phyloP scores from a whole-genome alignment of 2,888 invertebrate genomes.

The Lycocerus yunnanus region DNA sequence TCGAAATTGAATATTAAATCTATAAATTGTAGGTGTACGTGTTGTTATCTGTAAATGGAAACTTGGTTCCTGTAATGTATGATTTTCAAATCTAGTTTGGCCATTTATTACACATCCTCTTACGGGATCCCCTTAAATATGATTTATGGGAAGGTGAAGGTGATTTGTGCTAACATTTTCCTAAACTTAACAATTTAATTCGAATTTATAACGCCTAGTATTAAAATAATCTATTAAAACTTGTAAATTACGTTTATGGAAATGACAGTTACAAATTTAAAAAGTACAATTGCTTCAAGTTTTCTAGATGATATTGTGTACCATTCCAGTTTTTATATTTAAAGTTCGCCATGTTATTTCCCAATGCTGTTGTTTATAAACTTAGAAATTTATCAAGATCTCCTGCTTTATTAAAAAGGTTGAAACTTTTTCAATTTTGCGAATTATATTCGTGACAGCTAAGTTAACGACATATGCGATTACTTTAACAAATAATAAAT shows the following conservation, averaged over 20 bases:
- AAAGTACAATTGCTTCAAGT: not conserved
- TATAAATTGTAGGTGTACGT: conserved; percentile 6
- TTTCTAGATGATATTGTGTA: conserved; percentile 5
- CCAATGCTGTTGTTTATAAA: conserved; percentile 23
- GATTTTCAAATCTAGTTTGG: conserved; percentile 6
- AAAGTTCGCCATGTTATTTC: conserved; percentile 15
- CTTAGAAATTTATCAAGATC: conserved; percentile 18
- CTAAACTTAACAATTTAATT: not conserved
- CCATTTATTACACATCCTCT: conserved; percentile 2
- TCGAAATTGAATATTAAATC: not conserved
- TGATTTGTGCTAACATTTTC: not conserved
- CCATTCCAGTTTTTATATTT: conserved; percentile 15
- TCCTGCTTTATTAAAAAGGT: conserved; percentile 22
- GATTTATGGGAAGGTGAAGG: not conserved
- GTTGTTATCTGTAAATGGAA: conserved; percentile 9
- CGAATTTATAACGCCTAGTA: not conserved
- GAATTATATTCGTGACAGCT: conserved; percentile 9
- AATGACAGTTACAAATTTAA: conserved; percentile 1
- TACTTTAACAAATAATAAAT: conserved; percentile 1
- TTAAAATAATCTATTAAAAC: not conserved
- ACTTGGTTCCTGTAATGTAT: conserved; percentile 11
- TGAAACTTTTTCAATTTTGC: conserved; percentile 22
- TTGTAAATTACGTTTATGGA: not conserved
- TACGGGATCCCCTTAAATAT: not conserved
- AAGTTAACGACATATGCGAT: conserved; percentile 4